These are phyloP conservation scores for Ondatra zibethicus DNA, from an alignment of 2,113 vertebrate species.

Conservation along the genomic window DNA sequence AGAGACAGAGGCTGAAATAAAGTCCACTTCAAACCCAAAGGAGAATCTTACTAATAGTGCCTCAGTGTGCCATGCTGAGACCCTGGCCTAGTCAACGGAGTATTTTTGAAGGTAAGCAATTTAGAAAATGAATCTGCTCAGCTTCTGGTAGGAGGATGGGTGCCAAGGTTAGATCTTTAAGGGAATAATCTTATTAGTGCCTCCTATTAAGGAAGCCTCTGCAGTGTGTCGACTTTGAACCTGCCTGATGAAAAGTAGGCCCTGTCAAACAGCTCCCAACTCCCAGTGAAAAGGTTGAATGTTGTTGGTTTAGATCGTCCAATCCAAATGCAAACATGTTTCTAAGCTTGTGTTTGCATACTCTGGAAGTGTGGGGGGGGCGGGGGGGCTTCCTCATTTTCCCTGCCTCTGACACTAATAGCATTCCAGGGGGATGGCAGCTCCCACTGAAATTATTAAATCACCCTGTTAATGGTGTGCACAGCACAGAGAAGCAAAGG, in stretches of 20 bases:
- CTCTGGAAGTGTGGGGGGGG: not conserved
- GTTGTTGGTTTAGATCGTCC: constrained; percentile 73
- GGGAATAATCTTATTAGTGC: constrained; percentile 79
- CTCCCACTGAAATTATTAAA: constrained; percentile 61
- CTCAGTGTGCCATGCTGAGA: not conserved
- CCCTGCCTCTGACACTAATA: constrained; percentile 50
- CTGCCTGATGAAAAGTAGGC: constrained; percentile 68
- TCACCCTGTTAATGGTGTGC: constrained; percentile 61
- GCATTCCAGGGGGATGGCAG: constrained; percentile 51
- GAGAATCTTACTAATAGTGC: constrained; percentile 15
- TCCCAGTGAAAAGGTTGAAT: constrained; percentile 76
- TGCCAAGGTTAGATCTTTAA: constrained; percentile 79
- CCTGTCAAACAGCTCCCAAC: constrained; percentile 76
- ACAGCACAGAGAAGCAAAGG: not conserved
- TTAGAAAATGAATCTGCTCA: constrained; percentile 54
- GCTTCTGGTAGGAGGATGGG: constrained; percentile 62
- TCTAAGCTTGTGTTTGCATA: constrained; percentile 76
- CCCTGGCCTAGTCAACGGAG: not conserved
- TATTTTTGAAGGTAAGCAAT: constrained; percentile 67
- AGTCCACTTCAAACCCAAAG: constrained; percentile 51
- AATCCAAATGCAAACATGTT: constrained; percentile 80
- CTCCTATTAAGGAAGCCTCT: constrained; percentile 69
- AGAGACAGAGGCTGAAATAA: constrained; percentile 9
- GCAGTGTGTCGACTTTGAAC: constrained; percentile 62
- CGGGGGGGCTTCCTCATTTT: constrained; percentile 56